These are phyloP conservation scores for Rostratula benghalensis DNA, from an alignment of 2,113 vertebrate species.

Conservation along the genomic window DNA sequence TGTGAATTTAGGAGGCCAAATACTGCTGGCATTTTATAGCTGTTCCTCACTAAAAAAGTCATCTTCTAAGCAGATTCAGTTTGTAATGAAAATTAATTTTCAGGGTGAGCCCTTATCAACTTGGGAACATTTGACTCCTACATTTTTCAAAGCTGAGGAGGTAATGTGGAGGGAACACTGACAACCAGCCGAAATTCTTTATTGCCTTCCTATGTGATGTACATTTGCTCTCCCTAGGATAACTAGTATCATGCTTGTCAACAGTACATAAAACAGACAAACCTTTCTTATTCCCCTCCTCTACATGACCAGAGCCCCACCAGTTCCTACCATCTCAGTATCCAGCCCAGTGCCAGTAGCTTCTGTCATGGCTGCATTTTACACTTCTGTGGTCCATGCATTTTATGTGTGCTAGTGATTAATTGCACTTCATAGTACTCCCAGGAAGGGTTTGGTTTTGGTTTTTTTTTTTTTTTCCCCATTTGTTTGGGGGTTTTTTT, in stretches of 20 bases:
- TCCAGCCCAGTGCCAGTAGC: not conserved
- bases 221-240: not conserved
- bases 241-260: not conserved
- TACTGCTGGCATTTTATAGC: not conserved
- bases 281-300: not conserved
- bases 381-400: not conserved
- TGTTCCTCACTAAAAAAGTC: not conserved
- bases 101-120: not conserved
- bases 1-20: constrained; percentile 16
- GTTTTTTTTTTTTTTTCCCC: too few relatives aligned
- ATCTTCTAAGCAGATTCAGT: not conserved
- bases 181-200: not conserved
- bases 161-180: not conserved
- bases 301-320: not conserved
- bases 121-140: not conserved
- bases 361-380: not conserved
- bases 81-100: constrained; percentile 34
- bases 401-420: not conserved
- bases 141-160: not conserved
- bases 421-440: not conserved
- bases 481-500: too few relatives aligned
- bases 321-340: not conserved
- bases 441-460: not conserved
- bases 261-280: constrained; percentile 24
- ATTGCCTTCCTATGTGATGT: constrained; percentile 4